phyloP scores from a whole-genome alignment of 2,888 invertebrate genomes.

The Latrodectus elegans region DNA sequence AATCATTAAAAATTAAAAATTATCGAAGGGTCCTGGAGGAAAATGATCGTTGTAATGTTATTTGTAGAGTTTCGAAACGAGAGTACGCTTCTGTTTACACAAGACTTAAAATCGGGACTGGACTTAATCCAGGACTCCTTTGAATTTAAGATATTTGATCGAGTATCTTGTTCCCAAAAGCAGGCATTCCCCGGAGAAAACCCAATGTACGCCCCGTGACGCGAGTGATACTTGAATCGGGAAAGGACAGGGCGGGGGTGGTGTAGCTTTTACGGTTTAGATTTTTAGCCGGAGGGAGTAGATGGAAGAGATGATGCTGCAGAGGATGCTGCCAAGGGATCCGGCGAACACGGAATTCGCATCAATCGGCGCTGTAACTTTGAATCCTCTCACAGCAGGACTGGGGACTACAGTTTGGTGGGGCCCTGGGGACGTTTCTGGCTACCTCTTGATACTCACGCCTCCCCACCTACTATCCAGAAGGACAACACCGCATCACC shows the following conservation, averaged over 20 bases:
- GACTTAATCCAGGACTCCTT: neutral
- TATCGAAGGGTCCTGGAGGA: no score
- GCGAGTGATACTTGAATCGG: neutral
- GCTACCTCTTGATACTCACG: constrained; percentile 19
- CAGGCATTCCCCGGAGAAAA: neutral
- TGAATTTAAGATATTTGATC: constrained; percentile 1
- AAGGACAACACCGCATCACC: neutral
- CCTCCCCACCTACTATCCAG: neutral
- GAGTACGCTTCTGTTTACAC: no score
- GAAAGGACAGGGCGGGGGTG: neutral
- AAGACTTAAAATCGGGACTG: no score
- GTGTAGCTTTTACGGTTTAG: constrained; percentile 12
- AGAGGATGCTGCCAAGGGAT: constrained; percentile 30
- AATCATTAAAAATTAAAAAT: no score
- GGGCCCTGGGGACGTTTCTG: constrained; percentile 38
- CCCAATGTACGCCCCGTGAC: neutral
- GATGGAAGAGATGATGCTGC: neutral
- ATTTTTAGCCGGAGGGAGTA: constrained; percentile 4
- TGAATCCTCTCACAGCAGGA: constrained; percentile 14
- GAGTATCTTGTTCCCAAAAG: neutral
- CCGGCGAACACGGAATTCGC: constrained; percentile 54
- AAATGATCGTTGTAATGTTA: no score
- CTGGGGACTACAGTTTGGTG: constrained; percentile 5
- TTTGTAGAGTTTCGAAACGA: no score
- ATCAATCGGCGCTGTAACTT: constrained; percentile 64